Evolutionary conservation across 2,888 invertebrate species (phyloP).

Genomic region (Agrochola macilenta): DNA sequence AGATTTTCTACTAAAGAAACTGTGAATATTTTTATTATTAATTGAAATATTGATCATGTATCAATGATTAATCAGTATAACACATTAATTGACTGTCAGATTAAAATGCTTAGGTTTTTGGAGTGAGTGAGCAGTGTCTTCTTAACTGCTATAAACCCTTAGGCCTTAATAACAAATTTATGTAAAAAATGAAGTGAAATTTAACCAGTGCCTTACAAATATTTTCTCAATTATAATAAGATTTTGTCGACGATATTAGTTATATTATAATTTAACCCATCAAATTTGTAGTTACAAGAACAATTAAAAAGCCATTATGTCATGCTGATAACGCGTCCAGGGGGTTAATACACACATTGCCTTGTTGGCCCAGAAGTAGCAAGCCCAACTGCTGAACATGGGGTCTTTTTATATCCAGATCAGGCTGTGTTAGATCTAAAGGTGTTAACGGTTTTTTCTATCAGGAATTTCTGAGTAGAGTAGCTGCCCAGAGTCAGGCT

Average conservation of each 20-base stretch:
- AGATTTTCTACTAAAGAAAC: slow-evolving; percentile 4
- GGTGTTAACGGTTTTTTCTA: not conserved
- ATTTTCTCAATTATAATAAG: not conserved
- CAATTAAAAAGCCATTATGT: too few species aligned
- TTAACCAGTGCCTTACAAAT: not conserved
- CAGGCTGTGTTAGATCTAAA: not conserved
- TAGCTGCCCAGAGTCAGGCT: not conserved
- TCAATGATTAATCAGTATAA: not conserved
- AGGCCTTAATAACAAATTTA: not conserved
- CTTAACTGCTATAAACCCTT: not conserved
- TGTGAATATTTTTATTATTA: not conserved
- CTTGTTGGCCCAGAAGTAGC: not conserved
- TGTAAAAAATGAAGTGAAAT: not conserved
- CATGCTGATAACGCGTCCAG: too few species aligned
- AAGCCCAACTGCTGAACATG: not conserved
- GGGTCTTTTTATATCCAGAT: not conserved
- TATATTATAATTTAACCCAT: not conserved
- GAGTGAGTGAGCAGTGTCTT: not conserved
- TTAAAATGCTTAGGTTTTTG: not conserved
- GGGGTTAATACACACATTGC: not conserved
- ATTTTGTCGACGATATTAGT: not conserved
- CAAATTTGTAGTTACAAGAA: too few species aligned
- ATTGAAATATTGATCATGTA: slow-evolving; percentile 4
- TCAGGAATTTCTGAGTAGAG: not conserved
- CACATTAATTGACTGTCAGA: slow-evolving; percentile 1